Evolutionary conservation across 2,797 vertebrate species (phyloP).

Genomic region (Microcaecilia unicolor): DNA sequence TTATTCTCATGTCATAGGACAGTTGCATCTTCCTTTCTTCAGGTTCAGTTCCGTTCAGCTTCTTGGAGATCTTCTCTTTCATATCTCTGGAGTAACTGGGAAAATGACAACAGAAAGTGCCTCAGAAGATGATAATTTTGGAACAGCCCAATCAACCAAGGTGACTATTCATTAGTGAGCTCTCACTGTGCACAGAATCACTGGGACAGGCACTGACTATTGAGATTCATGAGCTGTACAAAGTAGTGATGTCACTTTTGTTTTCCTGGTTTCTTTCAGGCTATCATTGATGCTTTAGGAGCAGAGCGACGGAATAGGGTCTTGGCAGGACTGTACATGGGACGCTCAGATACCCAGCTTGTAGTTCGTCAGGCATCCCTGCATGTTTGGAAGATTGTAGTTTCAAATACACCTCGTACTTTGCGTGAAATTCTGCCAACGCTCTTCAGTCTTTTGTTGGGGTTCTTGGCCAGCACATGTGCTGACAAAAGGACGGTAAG

Average conservation of each 20-base stretch:
- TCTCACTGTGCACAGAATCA: too few species aligned
- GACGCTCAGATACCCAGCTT: slow-evolving; percentile 92
- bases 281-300: slow-evolving; percentile 87
- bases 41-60: slow-evolving; percentile 98
- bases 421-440: slow-evolving; percentile 92
- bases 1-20: not conserved
- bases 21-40: not conserved
- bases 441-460: slow-evolving; percentile 84
- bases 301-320: slow-evolving; percentile 88
- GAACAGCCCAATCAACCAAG: slow-evolving; percentile 92
- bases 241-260: not conserved
- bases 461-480: slow-evolving; percentile 92
- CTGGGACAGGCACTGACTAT: too few species aligned
- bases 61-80: slow-evolving; percentile 93
- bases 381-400: slow-evolving; percentile 97
- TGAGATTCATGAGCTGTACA: too few species aligned
- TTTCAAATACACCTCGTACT: slow-evolving; percentile 92
- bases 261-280: slow-evolving; percentile 49
- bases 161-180: slow-evolving; percentile 39
- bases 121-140: slow-evolving; percentile 96
- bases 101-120: slow-evolving; percentile 98
- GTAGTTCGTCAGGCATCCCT: slow-evolving; percentile 93
- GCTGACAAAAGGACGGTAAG: slow-evolving; percentile 91
- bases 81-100: slow-evolving; percentile 94
- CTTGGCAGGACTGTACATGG: slow-evolving; percentile 95